These are phyloP conservation scores for Rambutsinella grinnellia DNA, from an alignment of 2,888 invertebrate genomes.

Conservation along the genomic window DNA sequence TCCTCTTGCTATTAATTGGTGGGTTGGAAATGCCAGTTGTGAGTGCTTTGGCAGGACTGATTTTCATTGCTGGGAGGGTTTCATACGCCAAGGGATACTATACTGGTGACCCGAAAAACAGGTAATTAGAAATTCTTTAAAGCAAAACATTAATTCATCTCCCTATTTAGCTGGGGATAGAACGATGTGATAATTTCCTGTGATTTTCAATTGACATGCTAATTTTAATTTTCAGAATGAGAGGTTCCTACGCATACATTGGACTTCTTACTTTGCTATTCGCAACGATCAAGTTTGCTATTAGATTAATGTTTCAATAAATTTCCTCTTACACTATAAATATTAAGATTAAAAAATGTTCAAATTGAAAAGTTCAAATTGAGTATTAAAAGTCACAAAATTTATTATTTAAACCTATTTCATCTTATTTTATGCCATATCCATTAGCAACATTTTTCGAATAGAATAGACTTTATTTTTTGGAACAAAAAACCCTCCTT, in stretches of 20 bases:
- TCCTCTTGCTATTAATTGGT: conserved; percentile 69
- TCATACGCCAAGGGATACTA: conserved; percentile 69
- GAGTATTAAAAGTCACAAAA: neutral
- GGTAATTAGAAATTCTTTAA: no score
- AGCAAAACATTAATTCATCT: no score
- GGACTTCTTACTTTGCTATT: conserved; percentile 22
- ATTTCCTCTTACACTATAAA: neutral
- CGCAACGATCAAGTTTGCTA: conserved; percentile 17
- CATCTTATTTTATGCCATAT: no score
- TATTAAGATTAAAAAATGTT: no score
- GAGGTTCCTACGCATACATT: conserved; percentile 22
- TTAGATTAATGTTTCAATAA: conserved; percentile 5
- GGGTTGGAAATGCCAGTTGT: conserved; percentile 70
- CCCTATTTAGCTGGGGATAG: no score
- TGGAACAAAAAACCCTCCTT: no score
- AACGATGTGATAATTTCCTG: neutral
- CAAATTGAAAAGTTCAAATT: neutral
- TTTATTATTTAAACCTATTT: no score
- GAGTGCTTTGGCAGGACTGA: conserved; percentile 69
- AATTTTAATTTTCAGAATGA: conserved; percentile 18
- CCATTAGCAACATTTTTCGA: no score
- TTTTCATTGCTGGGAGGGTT: conserved; percentile 70
- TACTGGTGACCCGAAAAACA: conserved; percentile 63
- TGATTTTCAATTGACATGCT: neutral
- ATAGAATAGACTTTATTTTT: no score